phyloP scores from a whole-genome alignment of 2,797 vertebrate species.

The Glyptemys insculpta region DNA sequence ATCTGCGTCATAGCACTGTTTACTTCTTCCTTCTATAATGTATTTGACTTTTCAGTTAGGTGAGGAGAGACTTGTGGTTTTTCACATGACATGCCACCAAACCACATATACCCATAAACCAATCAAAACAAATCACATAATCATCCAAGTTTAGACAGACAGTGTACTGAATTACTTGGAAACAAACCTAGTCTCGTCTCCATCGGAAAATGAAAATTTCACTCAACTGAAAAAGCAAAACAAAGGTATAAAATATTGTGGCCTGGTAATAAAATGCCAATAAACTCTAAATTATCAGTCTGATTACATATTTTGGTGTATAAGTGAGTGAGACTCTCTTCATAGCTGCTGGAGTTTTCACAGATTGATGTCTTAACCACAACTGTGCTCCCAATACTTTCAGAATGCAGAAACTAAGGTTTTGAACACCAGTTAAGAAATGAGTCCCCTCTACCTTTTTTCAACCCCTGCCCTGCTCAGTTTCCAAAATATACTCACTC shows the following conservation, averaged over 20 bases:
- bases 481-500: not conserved
- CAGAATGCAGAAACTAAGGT: conserved; percentile 50
- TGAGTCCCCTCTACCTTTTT: conserved; percentile 10
- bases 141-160: conserved; percentile 33
- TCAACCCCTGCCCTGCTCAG: not conserved
- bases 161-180: not conserved
- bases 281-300: not conserved
- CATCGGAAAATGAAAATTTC: conserved; percentile 16
- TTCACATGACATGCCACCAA: conserved; percentile 61
- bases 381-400: not conserved
- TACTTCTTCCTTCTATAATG: conserved; percentile 70
- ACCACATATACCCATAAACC: conserved; percentile 72
- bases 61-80: conserved; percentile 45
- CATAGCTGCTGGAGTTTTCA: conserved; percentile 50
- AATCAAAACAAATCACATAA: conserved; percentile 64
- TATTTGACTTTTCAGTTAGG: conserved; percentile 49
- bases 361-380: conserved; percentile 50
- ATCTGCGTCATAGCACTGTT: conserved; percentile 69
- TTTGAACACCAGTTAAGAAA: conserved; percentile 56
- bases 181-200: conserved; percentile 32
- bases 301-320: not conserved
- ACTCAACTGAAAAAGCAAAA: not conserved
- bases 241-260: not conserved
- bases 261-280: not conserved
- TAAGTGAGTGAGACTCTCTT: conserved; percentile 25